Evolutionary conservation across 1,140 invertebrate species (phyloP).

Genomic region (Bombus pyrosoma): DNA sequence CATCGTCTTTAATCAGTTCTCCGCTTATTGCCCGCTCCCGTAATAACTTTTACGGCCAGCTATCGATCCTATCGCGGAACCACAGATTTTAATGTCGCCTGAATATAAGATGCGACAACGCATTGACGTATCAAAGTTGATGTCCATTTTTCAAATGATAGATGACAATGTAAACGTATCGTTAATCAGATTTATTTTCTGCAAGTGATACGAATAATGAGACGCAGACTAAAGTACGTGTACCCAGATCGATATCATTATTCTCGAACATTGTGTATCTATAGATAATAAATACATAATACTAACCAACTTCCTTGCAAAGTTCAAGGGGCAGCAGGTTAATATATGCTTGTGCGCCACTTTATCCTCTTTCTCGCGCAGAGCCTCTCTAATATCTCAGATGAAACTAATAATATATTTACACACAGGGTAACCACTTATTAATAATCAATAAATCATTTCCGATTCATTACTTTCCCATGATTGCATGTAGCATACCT

Average conservation of each 20-base stretch:
- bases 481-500: conserved; percentile 25
- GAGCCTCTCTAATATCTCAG: conserved; percentile 38
- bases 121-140: neutral
- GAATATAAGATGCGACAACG: neutral
- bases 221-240: neutral
- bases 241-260: conserved; percentile 42
- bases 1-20: conserved; percentile 13
- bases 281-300: conserved; percentile 57
- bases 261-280: conserved; percentile 31
- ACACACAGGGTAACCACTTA: conserved; percentile 19
- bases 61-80: conserved; percentile 13
- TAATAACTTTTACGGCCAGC: conserved; percentile 3
- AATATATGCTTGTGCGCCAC: conserved; percentile 57
- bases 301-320: conserved; percentile 56
- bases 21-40: neutral
- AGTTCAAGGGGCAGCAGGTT: conserved; percentile 68
- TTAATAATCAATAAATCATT: conserved; percentile 53
- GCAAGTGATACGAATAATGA: neutral
- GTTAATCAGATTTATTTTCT: neutral
- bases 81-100: neutral
- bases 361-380: conserved; percentile 42
- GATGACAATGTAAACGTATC: neutral
- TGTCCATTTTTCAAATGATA: neutral
- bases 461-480: conserved; percentile 38
- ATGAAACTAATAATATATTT: conserved; percentile 50